Evolutionary conservation across 2,113 vertebrate genomes (phyloP), one percentile per base, ranked within the genome.

Genomic region (Sander vitreus): DNA sequence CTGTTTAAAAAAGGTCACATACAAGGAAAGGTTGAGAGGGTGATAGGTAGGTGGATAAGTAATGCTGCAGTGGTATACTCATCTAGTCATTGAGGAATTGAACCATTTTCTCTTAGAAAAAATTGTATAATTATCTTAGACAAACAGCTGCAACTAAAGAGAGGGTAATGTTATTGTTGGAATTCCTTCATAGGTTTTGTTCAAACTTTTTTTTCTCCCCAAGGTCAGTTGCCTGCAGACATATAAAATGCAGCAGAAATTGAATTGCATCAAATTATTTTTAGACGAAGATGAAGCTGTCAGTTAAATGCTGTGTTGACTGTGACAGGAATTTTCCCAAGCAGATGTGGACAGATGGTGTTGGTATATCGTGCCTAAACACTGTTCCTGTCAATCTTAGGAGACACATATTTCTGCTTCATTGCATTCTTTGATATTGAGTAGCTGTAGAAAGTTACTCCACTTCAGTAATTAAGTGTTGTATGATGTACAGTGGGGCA

Each of bases 281-380:
- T 57, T 64, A 59, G 73, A 39, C 0, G 13, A 67, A 54, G 19
- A 78, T 3, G 7, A 13, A 55, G 39, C 64, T 80, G 54, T 67
- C 66, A 30, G 16, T 47, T 11, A 25, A 43, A 66, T 7, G 70
- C 45, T 70, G 63, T 25, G 33, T 69, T 86, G 3, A 47, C 53
- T 68, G 43, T 36, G 53, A 73, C 53, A 72, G 11, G 27, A 71
- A 15, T 18, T 66, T 76, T 67, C 30, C 47, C 62, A 51, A 60
- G 43, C 76, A 85, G 63, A 76, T 66, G 63, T 81, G 73, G 68
- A 84, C 77, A 81, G 81, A 84, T 71, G 81, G 51, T 55, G 75
- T 30, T 39, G 53, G 9, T 73, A 69, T 43, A 19, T 80, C 58
- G 25, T 21, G n/a, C 64, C 65, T 33, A 27, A 76, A 65, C n/a